phyloP scores from a whole-genome alignment of 2,888 invertebrate species.

The Odontothrips loti region DNA sequence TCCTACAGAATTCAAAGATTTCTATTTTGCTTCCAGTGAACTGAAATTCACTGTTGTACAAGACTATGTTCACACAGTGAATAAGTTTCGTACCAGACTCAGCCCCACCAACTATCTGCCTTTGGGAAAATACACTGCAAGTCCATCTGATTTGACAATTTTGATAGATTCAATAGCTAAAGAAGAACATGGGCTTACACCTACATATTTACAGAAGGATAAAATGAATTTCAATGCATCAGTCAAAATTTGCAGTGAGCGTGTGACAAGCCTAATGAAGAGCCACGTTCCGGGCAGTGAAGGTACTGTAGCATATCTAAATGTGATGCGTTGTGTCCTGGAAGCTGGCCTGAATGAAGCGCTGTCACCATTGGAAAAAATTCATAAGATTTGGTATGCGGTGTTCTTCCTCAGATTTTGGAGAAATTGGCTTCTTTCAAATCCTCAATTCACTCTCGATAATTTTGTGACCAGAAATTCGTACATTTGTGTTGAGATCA shows the following conservation, averaged over 20 bases:
- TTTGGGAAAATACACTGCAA: background rate
- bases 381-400: slow-evolving; percentile 12
- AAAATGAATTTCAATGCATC: slow-evolving; percentile 27
- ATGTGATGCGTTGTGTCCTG: background rate
- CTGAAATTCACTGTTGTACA: background rate
- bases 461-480: slow-evolving; percentile 8
- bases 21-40: background rate
- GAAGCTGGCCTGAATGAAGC: background rate
- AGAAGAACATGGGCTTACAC: background rate
- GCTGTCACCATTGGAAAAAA: background rate
- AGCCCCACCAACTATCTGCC: background rate
- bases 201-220: background rate
- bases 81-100: background rate
- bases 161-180: background rate
- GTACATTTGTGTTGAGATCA: slow-evolving; percentile 27
- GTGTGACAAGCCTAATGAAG: background rate
- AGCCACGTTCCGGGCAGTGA: background rate
- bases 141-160: background rate
- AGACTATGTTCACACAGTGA: background rate
- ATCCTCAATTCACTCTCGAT: background rate
- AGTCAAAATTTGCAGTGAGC: slow-evolving; percentile 19
- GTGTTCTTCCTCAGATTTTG: slow-evolving; percentile 22
- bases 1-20: background rate
- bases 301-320: slow-evolving; percentile 10
- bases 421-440: background rate